phyloP scores from a whole-genome alignment of 2,888 invertebrate species.

The Tuta absoluta region DNA sequence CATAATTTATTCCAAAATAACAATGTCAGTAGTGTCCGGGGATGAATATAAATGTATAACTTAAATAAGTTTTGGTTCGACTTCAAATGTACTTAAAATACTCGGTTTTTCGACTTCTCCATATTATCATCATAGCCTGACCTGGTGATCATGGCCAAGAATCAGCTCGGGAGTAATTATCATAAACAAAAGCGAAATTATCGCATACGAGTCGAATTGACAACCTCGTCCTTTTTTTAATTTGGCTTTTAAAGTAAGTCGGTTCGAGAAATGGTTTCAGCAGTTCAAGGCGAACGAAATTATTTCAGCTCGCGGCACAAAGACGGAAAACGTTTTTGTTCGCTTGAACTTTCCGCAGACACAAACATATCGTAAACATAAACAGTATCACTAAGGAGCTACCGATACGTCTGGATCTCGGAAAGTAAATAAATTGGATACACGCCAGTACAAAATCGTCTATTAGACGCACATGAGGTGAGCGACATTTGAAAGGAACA shows the following conservation, averaged over 20 bases:
- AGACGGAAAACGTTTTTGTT: conserved; percentile 26
- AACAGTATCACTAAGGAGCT: conserved; percentile 41
- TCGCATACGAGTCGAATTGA: too few species aligned
- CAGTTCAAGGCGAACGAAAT: conserved; percentile 25
- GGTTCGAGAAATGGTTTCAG: conserved; percentile 23
- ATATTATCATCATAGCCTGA: too few species aligned
- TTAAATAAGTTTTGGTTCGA: too few species aligned
- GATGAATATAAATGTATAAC: neutral
- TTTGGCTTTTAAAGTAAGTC: neutral
- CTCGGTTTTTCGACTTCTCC: too few species aligned
- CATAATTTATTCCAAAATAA: conserved; percentile 16
- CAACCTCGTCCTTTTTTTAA: too few species aligned
- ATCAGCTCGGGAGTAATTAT: too few species aligned
- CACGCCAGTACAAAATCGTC: conserved; percentile 64
- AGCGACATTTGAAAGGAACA: conserved; percentile 68
- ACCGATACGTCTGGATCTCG: conserved; percentile 42
- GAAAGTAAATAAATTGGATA: conserved; percentile 66
- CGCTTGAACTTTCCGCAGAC: conserved; percentile 7
- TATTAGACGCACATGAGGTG: conserved; percentile 62
- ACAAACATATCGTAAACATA: conserved; percentile 45
- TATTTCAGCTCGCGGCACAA: conserved; percentile 8
- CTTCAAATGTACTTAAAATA: neutral
- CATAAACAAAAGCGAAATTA: too few species aligned
- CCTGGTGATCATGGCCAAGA: too few species aligned
- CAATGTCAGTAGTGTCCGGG: conserved; percentile 2